Evolutionary conservation across 2,113 vertebrate species (phyloP).

Genomic region (Phasianus colchicus): DNA sequence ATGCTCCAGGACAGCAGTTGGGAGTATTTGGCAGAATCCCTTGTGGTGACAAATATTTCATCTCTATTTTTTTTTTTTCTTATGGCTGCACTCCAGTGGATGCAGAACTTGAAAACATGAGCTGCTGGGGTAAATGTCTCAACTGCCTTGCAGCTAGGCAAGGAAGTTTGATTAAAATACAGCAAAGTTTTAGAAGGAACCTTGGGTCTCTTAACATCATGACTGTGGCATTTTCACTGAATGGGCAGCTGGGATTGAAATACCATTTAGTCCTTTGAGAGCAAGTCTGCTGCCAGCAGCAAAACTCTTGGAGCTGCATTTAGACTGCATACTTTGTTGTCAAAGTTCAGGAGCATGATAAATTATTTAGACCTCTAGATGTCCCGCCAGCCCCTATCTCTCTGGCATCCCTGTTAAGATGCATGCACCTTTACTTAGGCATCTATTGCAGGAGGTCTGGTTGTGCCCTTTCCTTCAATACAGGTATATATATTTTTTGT

Average conservation of each 20-base stretch:
- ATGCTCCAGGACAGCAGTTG: slow-evolving; percentile 1
- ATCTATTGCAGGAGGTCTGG: not conserved
- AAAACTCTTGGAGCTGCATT: not conserved
- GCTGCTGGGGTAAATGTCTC: slow-evolving; percentile 6
- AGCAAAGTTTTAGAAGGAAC: not conserved
- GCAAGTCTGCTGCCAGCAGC: not conserved
- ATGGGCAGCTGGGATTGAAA: slow-evolving; percentile 22
- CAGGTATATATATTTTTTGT: not conserved
- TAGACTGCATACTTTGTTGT: not conserved
- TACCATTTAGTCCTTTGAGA: not conserved
- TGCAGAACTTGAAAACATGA: not conserved
- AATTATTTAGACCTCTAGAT: not conserved
- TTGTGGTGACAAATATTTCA: not conserved
- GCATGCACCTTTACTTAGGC: accelerated
- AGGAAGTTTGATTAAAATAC: slow-evolving; percentile 29
- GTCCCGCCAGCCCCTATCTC: not conserved
- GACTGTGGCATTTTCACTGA: not conserved
- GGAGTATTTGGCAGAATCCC: slow-evolving; percentile 12
- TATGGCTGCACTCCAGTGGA: not conserved
- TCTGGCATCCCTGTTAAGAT: not conserved
- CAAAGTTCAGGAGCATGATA: not conserved
- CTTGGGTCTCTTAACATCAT: not conserved
- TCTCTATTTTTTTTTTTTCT: not conserved
- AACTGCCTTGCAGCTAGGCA: not conserved
- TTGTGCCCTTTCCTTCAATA: not conserved